These are phyloP conservation scores for Ormia ochracea DNA, from an alignment of 2,888 invertebrate genomes.

Conservation along the genomic window DNA sequence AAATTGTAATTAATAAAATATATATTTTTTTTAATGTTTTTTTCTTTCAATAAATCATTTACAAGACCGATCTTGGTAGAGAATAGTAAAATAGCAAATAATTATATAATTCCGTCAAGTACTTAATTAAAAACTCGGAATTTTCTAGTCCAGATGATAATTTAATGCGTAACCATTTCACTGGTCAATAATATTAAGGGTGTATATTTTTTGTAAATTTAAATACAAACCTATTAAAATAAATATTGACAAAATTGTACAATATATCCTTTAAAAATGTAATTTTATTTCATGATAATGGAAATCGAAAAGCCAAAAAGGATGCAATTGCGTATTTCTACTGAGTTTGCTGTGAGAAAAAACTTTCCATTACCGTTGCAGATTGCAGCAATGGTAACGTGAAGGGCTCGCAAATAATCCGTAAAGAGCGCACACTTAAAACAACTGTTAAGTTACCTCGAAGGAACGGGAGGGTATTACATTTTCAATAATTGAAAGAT, in stretches of 20 bases:
- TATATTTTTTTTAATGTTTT: slow-evolving; percentile 41
- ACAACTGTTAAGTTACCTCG: too few species aligned
- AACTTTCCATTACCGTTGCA: too few species aligned
- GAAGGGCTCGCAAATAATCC: too few species aligned
- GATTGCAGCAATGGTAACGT: too few species aligned
- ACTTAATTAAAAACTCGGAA: slow-evolving; percentile 11
- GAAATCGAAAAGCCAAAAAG: too few species aligned
- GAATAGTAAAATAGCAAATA: neutral
- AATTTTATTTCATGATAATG: too few species aligned
- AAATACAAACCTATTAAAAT: slow-evolving; percentile 22
- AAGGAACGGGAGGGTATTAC: too few species aligned
- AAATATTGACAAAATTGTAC: slow-evolving; percentile 50
- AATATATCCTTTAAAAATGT: too few species aligned
- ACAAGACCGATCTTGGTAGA: neutral
- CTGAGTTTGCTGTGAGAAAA: too few species aligned
- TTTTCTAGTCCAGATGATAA: slow-evolving; percentile 61
- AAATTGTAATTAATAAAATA: slow-evolving; percentile 40
- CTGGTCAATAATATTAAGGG: slow-evolving; percentile 39
- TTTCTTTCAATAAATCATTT: slow-evolving; percentile 23
- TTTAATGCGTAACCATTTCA: slow-evolving; percentile 60
- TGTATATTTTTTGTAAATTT: slow-evolving; percentile 52
- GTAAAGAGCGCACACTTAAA: too few species aligned
- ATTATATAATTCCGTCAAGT: neutral
- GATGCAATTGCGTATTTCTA: too few species aligned
- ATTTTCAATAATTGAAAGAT: too few species aligned